phyloP scores from a whole-genome alignment of 2,888 invertebrate species.

The Tipula vernalis region DNA sequence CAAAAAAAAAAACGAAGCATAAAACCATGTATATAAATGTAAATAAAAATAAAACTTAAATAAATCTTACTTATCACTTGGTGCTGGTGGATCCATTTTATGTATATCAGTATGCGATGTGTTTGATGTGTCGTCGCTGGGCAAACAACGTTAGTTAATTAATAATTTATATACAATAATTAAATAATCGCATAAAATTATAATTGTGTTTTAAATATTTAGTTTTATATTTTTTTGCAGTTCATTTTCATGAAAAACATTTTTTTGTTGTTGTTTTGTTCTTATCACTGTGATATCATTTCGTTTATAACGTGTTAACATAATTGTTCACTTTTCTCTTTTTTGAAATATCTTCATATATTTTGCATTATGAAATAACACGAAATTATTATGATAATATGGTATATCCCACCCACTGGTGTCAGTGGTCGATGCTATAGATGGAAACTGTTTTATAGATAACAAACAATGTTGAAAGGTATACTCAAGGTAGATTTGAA shows the following conservation, averaged over 20 bases:
- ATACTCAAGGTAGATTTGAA: too few species aligned
- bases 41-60: background rate
- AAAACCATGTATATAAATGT: background rate
- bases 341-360: too few species aligned
- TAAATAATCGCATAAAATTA: background rate
- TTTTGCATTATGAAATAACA: too few species aligned
- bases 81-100: background rate
- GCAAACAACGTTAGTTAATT: background rate
- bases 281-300: background rate
- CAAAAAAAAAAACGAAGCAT: background rate
- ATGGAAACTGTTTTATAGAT: too few species aligned
- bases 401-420: too few species aligned
- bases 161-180: background rate
- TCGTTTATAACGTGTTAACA: background rate
- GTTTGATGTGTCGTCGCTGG: background rate
- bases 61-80: background rate
- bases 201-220: background rate
- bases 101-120: background rate
- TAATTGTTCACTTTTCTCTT: background rate
- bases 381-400: too few species aligned
- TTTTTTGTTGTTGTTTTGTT: background rate
- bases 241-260: background rate
- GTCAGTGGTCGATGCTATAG: too few species aligned
- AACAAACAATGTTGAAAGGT: too few species aligned
- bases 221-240: background rate